Evolutionary conservation across 2,888 invertebrate species (phyloP).

Genomic region (Drosophila affinis): DNA sequence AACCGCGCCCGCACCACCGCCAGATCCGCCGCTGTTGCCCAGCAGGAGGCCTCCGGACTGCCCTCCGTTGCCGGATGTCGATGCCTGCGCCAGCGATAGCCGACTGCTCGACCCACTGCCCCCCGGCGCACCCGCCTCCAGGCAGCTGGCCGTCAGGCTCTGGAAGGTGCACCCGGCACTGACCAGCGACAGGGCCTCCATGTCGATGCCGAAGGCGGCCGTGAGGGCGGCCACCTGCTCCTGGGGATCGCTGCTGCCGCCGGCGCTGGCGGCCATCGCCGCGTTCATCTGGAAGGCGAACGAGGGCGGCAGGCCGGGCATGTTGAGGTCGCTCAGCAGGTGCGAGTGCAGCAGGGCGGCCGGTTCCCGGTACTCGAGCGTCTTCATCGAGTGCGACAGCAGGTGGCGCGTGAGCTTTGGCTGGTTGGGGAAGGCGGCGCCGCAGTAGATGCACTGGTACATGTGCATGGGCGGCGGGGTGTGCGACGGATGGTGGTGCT

Average conservation of each 20-base stretch:
- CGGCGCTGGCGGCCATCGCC: conserved; percentile 80
- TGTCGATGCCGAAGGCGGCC: conserved; percentile 78
- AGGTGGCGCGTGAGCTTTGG: conserved; percentile 95
- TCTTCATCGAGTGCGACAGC: conserved; percentile 94
- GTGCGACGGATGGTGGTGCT: conserved; percentile 89
- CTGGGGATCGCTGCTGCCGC: conserved; percentile 79
- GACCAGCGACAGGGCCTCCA: conserved; percentile 79
- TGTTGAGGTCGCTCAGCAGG: conserved; percentile 80
- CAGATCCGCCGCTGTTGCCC: conserved; percentile 63
- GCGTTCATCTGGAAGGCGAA: conserved; percentile 84
- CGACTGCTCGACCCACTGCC: conserved; percentile 60
- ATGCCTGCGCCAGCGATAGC: conserved; percentile 71
- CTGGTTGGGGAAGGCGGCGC: conserved; percentile 94
- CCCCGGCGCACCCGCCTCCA: conserved; percentile 57
- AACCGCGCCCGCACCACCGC: conserved; percentile 49
- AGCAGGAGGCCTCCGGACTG: conserved; percentile 11
- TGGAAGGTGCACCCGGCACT: conserved; percentile 62
- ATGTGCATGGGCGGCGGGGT: conserved; percentile 83
- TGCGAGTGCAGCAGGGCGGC: conserved; percentile 87
- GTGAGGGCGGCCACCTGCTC: conserved; percentile 81
- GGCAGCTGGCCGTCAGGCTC: conserved; percentile 71
- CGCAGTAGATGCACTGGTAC: conserved; percentile 95
- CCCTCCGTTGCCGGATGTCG: conserved; percentile 40
- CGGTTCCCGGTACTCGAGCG: conserved; percentile 92
- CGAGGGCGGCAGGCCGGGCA: conserved; percentile 81